Percentiles rank a stretch among this genome's conserved stretches.
These are phyloP conservation scores for Hirudinaria manillensis DNA, from an alignment of 2,888 invertebrate genomes.

Conservation along the genomic window DNA sequence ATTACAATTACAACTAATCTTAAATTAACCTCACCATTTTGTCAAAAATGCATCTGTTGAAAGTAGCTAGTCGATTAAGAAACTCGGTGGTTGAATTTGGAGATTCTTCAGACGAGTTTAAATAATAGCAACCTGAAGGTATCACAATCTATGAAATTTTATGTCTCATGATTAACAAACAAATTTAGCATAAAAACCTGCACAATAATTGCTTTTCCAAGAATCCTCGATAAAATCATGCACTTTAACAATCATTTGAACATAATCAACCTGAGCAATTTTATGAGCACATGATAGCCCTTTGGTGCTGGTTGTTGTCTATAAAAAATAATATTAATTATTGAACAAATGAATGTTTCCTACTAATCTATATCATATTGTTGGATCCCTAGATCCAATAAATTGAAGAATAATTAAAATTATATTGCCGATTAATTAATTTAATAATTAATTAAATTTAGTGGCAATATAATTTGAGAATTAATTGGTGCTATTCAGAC, in stretches of 20 bases:
- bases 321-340: not conserved
- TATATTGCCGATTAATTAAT: too few relatives aligned
- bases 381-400: too few relatives aligned
- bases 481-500: too few relatives aligned
- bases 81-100: slow-evolving; percentile 9
- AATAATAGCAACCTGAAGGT: slow-evolving; percentile 11
- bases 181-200: not conserved
- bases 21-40: not conserved
- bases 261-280: not conserved
- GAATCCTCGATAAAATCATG: slow-evolving; percentile 20
- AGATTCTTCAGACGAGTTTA: not conserved
- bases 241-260: slow-evolving; percentile 19
- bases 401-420: too few relatives aligned
- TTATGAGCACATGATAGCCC: slow-evolving; percentile 8
- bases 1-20: too few relatives aligned
- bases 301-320: not conserved
- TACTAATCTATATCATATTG: too few relatives aligned
- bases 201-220: slow-evolving; percentile 19
- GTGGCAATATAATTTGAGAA: too few relatives aligned
- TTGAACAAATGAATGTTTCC: too few relatives aligned
- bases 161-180: not conserved
- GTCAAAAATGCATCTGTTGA: slow-evolving; percentile 11
- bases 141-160: not conserved
- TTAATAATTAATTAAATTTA: too few relatives aligned
- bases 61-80: slow-evolving; percentile 1